Evolutionary conservation across 2,113 vertebrate genomes (phyloP), one percentile per base, ranked within the genome.

Genomic region (Thomomys bottae): DNA sequence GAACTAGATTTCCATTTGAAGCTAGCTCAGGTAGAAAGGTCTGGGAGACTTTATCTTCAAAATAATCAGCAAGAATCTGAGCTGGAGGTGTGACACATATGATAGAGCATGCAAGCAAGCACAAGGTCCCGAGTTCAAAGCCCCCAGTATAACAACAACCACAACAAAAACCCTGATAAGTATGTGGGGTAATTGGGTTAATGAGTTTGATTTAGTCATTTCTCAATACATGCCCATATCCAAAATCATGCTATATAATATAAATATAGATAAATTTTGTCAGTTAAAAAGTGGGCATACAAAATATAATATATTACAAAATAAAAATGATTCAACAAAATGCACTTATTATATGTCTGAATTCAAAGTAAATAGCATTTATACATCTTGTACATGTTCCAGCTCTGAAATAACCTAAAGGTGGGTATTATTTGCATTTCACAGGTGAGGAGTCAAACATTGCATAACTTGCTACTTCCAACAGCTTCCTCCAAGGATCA

Each of bases 371-470:
- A 89, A 71, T 66, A 76, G n/a, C 85, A 87, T 4, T 63, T 6
- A 18, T 2, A 42, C 6, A 15, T 83, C 14, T 26, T 68, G 57
- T 80, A 77, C 82, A 82, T 63, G 77, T 84, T 85, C 78, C 80
- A 85, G 36, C 40, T 90, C 70, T 92, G 64, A 64, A 78, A 63
- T 79, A 70, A 76, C 76, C 28, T 90, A 1, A 71, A 87, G 24
- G 42, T 84, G 24, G 24, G 17, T 45, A 40, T 36, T 76, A 91
- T 64, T 89, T 24, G 17, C 26, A 3, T 79, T 85, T 92, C 86
- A 89, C 24, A 87, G 87, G 38, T 36, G 38, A 91, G 73, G 49
- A 92, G 68, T 24, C 32, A 73, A 67, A 68, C 49, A 76, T 92
- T 92, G 23, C 3, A 59, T 83, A 76, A 92, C 36, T 85, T 79